Conservation (phyloP, 2,797 vertebrate species). For the Delichon dasypus region DNA sequence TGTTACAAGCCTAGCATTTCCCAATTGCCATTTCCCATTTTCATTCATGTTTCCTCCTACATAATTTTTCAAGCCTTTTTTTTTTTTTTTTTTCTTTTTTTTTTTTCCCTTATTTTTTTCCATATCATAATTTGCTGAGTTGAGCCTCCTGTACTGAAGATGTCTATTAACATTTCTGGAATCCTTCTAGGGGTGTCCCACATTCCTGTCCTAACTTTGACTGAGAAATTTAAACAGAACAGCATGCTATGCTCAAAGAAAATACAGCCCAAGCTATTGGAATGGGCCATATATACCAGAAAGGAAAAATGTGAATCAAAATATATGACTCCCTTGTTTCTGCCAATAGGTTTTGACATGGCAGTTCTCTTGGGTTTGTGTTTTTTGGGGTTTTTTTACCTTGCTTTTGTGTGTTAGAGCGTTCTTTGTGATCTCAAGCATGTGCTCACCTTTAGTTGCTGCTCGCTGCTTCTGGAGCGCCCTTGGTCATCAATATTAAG, state of each 20-base stretch:
- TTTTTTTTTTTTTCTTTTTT: background rate
- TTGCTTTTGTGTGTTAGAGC: background rate
- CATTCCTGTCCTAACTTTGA: background rate
- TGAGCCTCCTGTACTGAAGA: background rate
- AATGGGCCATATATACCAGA: constrained; percentile 36
- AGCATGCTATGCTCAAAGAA: constrained; percentile 23
- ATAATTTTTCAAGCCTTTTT: background rate
- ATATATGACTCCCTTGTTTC: background rate
- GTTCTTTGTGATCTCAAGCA: background rate
- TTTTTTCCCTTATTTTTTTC: background rate
- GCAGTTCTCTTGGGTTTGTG: background rate
- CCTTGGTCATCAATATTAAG: constrained; percentile 17
- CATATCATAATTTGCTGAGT: background rate
- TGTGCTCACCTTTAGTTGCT: background rate
- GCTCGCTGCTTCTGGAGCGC: background rate
- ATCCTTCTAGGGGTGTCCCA: background rate
- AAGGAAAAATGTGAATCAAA: constrained; percentile 39
- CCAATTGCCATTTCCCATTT: constrained; percentile 16
- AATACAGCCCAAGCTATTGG: constrained; percentile 9
- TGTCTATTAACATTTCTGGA: constrained; percentile 16
- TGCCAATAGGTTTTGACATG: background rate
- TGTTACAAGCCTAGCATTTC: background rate
- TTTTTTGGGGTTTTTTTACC: background rate
- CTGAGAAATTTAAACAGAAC: background rate
- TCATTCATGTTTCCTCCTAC: background rate